Evolutionary conservation across 2,797 vertebrate species (phyloP), one percentile per base, ranked within the genome.

Genomic region (Scomberomorus guttatus): DNA sequence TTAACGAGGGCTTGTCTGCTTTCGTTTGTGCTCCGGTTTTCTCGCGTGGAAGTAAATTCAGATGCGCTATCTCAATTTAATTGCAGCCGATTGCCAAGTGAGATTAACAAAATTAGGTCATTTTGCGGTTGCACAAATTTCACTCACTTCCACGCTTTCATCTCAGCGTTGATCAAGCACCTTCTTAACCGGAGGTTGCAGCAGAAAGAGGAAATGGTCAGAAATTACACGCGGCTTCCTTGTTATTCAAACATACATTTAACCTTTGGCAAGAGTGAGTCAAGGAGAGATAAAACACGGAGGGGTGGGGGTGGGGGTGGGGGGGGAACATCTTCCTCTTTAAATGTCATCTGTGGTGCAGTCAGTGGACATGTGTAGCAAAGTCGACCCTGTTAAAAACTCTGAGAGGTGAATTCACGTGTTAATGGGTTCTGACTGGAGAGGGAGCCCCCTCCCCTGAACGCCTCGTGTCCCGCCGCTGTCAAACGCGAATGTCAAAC

Each of bases 401-500:
- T 90, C 86, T 81, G 87, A 91, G 93, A 91, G 93, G 94, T 95
- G 93, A 94, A 92, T 90, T 94, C 91, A 91, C 81, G 87, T 94
- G 93, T 93, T 96, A 96, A 96, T 95, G 90, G 95, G 86, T 93
- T 95, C 84, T 95, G 95, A 95, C 95, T 95, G 93, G 90, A 91
- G 89, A 86, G 93, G 89, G 94, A 93, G 91, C 90, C 92, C 89
- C 90, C 78, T 50, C 83, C 72, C 52, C 84, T 54, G 75, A 88
- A 87, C 88, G 91, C 91, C 91, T 92, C 85, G 77, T 85, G 94
- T 96, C 95, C 95, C 89, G 88, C 82, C 87, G 93, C 95, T 95
- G 96, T 96, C 96, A 96, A 93, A 95, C 90, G 92, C 88, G 90
- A 93, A 92, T 95, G 96, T 96, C 95, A 96, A 96, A 96, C 96